A percentile compares a stretch with the other conserved stretches of the same genome.
Conservation (phyloP, 2,797 vertebrate species). For the Allobates femoralis region DNA sequence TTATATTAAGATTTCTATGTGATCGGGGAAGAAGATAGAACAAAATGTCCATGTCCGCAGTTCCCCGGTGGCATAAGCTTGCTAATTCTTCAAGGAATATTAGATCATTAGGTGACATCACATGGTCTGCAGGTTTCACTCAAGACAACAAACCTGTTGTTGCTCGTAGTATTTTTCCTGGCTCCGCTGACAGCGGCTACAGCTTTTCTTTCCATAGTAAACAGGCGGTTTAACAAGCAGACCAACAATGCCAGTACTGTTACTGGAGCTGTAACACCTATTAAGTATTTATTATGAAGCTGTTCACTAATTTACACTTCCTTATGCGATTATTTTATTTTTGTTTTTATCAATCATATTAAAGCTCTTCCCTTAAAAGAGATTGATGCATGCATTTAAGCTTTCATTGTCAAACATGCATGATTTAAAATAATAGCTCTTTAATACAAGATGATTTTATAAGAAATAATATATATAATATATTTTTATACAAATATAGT, state of each 20-base stretch:
- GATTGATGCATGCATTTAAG: too few relatives aligned
- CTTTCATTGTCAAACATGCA: neutral
- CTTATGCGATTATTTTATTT: constrained; percentile 11
- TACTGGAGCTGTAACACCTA: constrained; percentile 8
- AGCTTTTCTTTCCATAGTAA: constrained; percentile 41
- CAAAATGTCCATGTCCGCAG: constrained; percentile 1
- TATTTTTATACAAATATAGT: too few relatives aligned
- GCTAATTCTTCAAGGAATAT: constrained; percentile 20
- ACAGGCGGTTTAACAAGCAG: constrained; percentile 45
- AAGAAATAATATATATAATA: too few relatives aligned
- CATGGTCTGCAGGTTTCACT: constrained; percentile 34
- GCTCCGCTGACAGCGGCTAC: constrained; percentile 26
- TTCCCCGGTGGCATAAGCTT: constrained; percentile 24
- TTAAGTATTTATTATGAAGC: constrained; percentile 26
- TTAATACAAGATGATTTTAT: too few relatives aligned
- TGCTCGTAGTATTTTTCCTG: constrained; percentile 50
- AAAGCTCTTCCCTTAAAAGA: neutral
- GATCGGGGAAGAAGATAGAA: neutral
- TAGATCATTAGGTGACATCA: constrained; percentile 43
- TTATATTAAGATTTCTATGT: neutral
- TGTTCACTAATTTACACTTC: constrained; percentile 25
- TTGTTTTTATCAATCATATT: neutral
- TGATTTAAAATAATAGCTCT: too few relatives aligned
- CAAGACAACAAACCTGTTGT: constrained; percentile 54
- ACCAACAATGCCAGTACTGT: constrained; percentile 52